Percentiles rank a stretch among this genome's conserved stretches.
phyloP scores from a whole-genome alignment of 2,888 invertebrate genomes.

The Leptinotarsa haldemani region DNA sequence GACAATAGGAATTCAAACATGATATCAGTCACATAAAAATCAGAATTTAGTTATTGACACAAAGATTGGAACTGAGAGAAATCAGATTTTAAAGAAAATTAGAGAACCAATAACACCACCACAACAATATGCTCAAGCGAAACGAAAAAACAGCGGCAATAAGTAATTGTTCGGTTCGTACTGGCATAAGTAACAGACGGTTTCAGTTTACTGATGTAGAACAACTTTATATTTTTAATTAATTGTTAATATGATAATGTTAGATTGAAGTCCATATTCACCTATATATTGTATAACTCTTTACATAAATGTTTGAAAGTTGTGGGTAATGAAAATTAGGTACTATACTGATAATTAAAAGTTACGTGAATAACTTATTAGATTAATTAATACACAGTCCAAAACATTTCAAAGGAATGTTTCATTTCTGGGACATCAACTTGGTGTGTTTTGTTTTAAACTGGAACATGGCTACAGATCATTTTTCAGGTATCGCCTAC shows the following conservation, averaged over 20 bases:
- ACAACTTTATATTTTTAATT: conserved; percentile 5
- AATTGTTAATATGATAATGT: conserved; percentile 17
- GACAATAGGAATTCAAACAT: too few species aligned
- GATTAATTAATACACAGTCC: background rate
- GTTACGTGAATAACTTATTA: conserved; percentile 13
- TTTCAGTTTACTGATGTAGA: background rate
- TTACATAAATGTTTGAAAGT: conserved; percentile 38
- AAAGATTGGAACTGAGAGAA: too few species aligned
- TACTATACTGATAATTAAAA: conserved; percentile 65
- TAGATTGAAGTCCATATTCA: conserved; percentile 30
- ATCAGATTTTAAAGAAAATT: too few species aligned
- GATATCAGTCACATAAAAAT: too few species aligned
- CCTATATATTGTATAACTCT: conserved; percentile 38
- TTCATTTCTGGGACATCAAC: background rate
- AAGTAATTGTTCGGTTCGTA: background rate
- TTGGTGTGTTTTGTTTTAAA: too few species aligned
- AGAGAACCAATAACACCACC: too few species aligned
- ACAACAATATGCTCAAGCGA: too few species aligned
- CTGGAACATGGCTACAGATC: too few species aligned
- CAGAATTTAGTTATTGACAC: too few species aligned
- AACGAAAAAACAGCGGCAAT: too few species aligned
- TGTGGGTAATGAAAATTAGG: conserved; percentile 14
- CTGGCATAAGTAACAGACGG: background rate
- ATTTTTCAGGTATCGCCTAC: too few species aligned
- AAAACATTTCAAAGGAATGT: background rate